Evolutionary conservation across 1,140 invertebrate genomes (phyloP).

Genomic region (Lordiphosa collinella): DNA sequence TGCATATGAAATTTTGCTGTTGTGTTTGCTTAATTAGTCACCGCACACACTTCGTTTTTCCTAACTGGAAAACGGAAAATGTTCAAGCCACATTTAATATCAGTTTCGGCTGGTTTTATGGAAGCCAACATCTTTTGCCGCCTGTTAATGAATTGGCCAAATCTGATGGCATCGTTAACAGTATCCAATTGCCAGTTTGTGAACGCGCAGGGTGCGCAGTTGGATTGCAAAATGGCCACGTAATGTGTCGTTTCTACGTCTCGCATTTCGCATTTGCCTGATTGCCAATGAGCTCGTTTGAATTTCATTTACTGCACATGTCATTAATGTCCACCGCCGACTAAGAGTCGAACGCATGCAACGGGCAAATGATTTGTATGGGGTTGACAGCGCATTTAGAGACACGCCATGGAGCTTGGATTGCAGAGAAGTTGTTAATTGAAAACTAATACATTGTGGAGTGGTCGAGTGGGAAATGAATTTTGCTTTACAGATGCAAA

Average conservation of each 20-base stretch:
- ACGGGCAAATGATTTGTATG: slow-evolving; percentile 24
- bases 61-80: slow-evolving; percentile 1
- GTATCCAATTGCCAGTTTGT: slow-evolving; percentile 34
- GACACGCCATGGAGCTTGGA: slow-evolving; percentile 35
- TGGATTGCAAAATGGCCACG: slow-evolving; percentile 43
- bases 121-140: slow-evolving; percentile 3
- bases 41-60: slow-evolving; percentile 4
- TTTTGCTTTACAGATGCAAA: too few relatives aligned
- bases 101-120: slow-evolving; percentile 9
- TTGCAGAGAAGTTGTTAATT: slow-evolving; percentile 43
- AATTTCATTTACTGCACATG: slow-evolving; percentile 41
- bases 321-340: not conserved
- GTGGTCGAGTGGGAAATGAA: too few relatives aligned
- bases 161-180: slow-evolving; percentile 26
- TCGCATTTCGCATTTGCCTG: slow-evolving; percentile 26
- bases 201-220: slow-evolving; percentile 18
- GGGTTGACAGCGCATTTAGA: slow-evolving; percentile 18
- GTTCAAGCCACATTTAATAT: slow-evolving; percentile 2
- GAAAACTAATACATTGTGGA: slow-evolving; percentile 51
- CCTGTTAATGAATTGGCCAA: slow-evolving; percentile 35
- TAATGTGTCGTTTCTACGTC: slow-evolving; percentile 45
- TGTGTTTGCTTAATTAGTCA: slow-evolving; percentile 65
- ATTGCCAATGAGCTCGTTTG: slow-evolving; percentile 25
- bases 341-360: not conserved
- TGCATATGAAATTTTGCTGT: slow-evolving; percentile 38